Conservation (phyloP, 2,113 vertebrate genomes). For the Scopus umbretta region DNA sequence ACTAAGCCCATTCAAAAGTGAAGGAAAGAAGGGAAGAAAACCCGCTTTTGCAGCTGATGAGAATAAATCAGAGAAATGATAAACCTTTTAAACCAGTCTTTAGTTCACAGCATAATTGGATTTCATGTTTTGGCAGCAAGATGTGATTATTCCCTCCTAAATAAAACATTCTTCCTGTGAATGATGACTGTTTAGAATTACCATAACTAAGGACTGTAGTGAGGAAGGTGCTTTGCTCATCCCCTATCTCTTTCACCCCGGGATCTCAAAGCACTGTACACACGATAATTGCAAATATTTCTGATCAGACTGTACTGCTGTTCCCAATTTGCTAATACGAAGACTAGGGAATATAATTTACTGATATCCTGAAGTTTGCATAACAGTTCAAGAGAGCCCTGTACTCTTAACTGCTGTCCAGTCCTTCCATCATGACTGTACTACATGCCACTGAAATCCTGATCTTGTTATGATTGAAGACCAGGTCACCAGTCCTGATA, state of each 20-base stretch:
- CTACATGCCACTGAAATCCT: neutral
- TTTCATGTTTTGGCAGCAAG: slow-evolving; percentile 62
- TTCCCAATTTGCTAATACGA: neutral
- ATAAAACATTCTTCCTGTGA: slow-evolving; percentile 50
- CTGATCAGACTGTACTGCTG: neutral
- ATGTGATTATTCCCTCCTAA: slow-evolving; percentile 53
- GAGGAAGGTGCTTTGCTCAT: slow-evolving; percentile 9
- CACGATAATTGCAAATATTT: neutral
- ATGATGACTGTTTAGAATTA: slow-evolving; percentile 61
- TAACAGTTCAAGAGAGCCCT: neutral
- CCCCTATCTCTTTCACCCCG: neutral
- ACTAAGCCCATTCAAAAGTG: neutral
- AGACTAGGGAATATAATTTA: neutral
- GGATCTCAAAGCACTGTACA: neutral
- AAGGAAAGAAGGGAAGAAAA: neutral
- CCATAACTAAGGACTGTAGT: slow-evolving; percentile 62
- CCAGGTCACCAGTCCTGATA: neutral
- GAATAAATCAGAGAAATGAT: slow-evolving; percentile 28
- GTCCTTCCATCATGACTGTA: neutral
- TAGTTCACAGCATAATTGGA: slow-evolving; percentile 60
- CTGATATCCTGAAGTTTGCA: neutral
- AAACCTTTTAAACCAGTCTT: slow-evolving; percentile 52
- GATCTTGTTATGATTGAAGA: neutral
- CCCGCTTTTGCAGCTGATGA: neutral
- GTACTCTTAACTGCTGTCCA: neutral